Percentiles rank a stretch among this genome's conserved stretches.
These are phyloP conservation scores for Spea hammondii DNA, from an alignment of 2,797 vertebrate species.

Conservation along the genomic window DNA sequence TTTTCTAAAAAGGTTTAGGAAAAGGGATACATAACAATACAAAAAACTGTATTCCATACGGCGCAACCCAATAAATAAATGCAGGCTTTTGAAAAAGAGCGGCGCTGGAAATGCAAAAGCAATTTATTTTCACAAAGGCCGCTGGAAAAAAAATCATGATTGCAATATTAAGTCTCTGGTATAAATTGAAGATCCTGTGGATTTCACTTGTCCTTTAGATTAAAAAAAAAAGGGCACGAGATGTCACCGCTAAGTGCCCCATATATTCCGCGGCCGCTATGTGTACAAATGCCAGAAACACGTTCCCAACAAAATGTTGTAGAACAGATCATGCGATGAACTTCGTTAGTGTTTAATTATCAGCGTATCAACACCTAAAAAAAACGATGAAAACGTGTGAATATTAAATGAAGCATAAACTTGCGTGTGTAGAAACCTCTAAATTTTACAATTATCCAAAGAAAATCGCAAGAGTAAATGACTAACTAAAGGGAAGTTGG, in stretches of 20 bases:
- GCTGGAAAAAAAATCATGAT: slow-evolving; percentile 18
- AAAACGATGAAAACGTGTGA: slow-evolving; percentile 5
- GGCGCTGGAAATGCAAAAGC: slow-evolving; percentile 50
- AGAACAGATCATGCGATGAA: slow-evolving; percentile 49
- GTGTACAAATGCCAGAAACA: not conserved
- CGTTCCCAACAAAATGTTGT: slow-evolving; percentile 40
- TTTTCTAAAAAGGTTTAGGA: slow-evolving; percentile 32
- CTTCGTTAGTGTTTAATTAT: slow-evolving; percentile 33
- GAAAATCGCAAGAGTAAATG: too few relatives aligned
- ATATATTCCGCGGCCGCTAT: not conserved
- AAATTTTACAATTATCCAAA: not conserved
- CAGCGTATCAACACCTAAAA: slow-evolving; percentile 27
- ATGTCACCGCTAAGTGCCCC: slow-evolving; percentile 4
- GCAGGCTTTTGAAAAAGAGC: slow-evolving; percentile 35
- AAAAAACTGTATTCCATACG: slow-evolving; percentile 41
- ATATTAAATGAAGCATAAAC: slow-evolving; percentile 12
- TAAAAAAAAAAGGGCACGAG: not conserved
- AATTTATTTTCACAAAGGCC: slow-evolving; percentile 57
- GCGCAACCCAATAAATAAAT: slow-evolving; percentile 47
- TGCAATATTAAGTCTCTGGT: slow-evolving; percentile 43
- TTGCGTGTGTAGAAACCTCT: slow-evolving; percentile 17
- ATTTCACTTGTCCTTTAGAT: not conserved
- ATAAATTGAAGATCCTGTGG: slow-evolving; percentile 32
- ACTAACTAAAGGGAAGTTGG: too few relatives aligned
- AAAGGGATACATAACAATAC: slow-evolving; percentile 27